Evolutionary conservation across 2,797 vertebrate genomes (phyloP), one percentile per base, ranked within the genome.

Genomic region (Dendrocincla tyrannina): DNA sequence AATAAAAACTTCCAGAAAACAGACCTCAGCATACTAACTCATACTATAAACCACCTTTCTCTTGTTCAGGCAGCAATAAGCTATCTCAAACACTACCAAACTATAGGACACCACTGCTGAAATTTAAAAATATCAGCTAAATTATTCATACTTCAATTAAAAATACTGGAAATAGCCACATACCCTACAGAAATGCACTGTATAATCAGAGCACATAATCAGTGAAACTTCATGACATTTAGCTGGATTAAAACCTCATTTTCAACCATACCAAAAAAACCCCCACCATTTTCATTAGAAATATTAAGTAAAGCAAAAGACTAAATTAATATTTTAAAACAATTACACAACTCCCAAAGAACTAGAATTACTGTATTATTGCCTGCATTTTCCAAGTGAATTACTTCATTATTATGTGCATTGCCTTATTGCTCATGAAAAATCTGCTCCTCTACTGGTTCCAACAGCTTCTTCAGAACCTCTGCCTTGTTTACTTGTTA

Each of bases 101-200:
- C 4, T 25, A 49, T 1, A 69, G 9, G 5, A 11, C 16, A 66
- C 0, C 32, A 35, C 5, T 63, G 56, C 7, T 12, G 24, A 70
- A 69, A 44, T 46, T 22, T 47, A n/a, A 25, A 94, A 73, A 60
- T 49, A 78, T 11, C 22, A 50, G 17, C 6, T 23, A 73, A 67
- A 78, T 64, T 72, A 56, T 35, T 80, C 33, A 74, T 5, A 63
- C 3, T 35, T 67, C 13, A 47, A 28, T 13, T 55, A 41, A 64
- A 76, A 75, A 28, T 25, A 33, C 0, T 49, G 30, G 33, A 41
- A 83, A 47, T 39, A 77, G 10, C 1, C 10, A 33, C 9, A 46
- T 7, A 66, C 1, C 5, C 27, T 33, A 28, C 1, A 1, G 8
- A 56, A 75, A 41, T 13, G 8, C 32, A 59, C 2, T n/a, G 7